phyloP scores from a whole-genome alignment of 2,888 invertebrate genomes.

The Rhagium mordax region DNA sequence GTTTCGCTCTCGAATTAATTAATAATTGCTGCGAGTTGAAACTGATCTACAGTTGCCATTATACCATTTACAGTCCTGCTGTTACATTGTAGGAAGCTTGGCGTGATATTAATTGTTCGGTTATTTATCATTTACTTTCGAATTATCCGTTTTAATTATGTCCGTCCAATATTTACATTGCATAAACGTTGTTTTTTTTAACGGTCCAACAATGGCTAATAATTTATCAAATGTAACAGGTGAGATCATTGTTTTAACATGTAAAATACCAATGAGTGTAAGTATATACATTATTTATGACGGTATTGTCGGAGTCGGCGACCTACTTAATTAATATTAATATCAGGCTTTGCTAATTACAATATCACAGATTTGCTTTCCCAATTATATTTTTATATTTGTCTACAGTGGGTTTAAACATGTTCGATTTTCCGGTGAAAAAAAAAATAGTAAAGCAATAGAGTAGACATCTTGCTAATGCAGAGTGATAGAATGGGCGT shows the following conservation, averaged over 20 bases:
- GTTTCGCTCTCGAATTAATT: slow-evolving; percentile 42
- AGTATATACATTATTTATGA: neutral
- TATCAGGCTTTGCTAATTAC: neutral
- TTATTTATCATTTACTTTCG: slow-evolving; percentile 47
- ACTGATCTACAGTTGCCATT: slow-evolving; percentile 34
- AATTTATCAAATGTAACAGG: slow-evolving; percentile 43
- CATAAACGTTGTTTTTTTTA: slow-evolving; percentile 39
- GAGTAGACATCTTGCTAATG: too few relatives aligned
- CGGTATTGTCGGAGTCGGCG: neutral
- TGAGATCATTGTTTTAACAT: slow-evolving; percentile 11
- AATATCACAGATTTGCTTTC: too few relatives aligned
- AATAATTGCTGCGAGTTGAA: slow-evolving; percentile 40
- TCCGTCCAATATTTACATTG: slow-evolving; percentile 38
- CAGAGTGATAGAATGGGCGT: too few relatives aligned
- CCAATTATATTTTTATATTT: too few relatives aligned
- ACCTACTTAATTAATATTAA: neutral
- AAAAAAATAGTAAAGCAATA: too few relatives aligned
- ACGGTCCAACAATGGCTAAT: slow-evolving; percentile 37
- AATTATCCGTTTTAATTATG: slow-evolving; percentile 38
- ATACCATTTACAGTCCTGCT: slow-evolving; percentile 43
- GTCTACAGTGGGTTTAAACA: too few relatives aligned
- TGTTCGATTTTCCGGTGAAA: too few relatives aligned
- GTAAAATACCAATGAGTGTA: neutral
- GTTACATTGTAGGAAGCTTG: slow-evolving; percentile 43
- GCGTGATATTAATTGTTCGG: slow-evolving; percentile 48